phyloP scores from a whole-genome alignment of 2,113 vertebrate species.

The Saccopteryx leptura region DNA sequence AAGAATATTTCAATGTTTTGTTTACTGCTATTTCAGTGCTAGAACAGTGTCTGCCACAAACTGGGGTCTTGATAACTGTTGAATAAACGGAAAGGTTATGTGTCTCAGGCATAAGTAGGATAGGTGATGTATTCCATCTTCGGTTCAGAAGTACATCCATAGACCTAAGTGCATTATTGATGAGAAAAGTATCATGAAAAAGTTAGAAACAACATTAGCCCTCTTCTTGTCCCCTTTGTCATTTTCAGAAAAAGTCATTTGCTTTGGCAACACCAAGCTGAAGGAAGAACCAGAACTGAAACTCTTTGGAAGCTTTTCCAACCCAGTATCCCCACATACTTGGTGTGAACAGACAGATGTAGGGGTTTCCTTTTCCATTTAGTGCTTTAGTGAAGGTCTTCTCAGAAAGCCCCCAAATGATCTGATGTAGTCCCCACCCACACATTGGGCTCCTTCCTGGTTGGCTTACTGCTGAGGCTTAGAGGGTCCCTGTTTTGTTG shows the following conservation, averaged over 20 bases:
- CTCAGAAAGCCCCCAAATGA: not conserved
- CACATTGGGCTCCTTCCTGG: constrained; percentile 32
- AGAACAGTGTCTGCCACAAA: not conserved
- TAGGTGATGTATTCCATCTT: not conserved
- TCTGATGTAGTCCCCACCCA: not conserved
- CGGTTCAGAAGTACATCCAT: not conserved
- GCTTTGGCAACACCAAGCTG: not conserved
- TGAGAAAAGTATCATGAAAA: not conserved
- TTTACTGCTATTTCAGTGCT: not conserved
- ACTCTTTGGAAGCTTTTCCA: not conserved
- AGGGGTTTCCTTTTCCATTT: constrained; percentile 26
- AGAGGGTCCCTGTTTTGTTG: constrained; percentile 58
- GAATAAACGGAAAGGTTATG: constrained; percentile 16
- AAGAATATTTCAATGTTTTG: not conserved
- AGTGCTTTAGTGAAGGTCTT: constrained; percentile 37
- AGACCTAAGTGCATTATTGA: not conserved
- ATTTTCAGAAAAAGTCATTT: constrained; percentile 51
- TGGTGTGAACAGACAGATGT: not conserved
- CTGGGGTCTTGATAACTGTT: not conserved
- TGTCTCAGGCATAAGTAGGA: not conserved
- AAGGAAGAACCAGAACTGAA: not conserved
- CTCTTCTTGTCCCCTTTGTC: not conserved
- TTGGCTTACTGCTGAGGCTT: not conserved
- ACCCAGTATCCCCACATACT: not conserved
- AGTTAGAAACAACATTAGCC: not conserved